A percentile compares a stretch with the other conserved stretches of the same genome.
These are phyloP conservation scores for Tor tambroides DNA, from an alignment of 2,113 vertebrate genomes.

Conservation along the genomic window DNA sequence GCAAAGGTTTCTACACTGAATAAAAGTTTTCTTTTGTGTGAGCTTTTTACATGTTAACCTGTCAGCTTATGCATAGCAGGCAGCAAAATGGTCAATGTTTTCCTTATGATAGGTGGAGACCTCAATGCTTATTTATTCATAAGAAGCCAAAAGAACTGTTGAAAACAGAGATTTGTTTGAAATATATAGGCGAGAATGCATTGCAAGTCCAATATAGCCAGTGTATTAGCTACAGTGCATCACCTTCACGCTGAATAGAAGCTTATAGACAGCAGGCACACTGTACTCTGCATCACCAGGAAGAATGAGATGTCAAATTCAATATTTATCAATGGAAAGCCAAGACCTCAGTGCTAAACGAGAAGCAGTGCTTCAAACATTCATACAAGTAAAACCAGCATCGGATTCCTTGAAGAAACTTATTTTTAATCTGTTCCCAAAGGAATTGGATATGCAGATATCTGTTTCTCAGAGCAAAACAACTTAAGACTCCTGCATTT, in stretches of 20 bases:
- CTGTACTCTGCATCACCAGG: conserved; percentile 35
- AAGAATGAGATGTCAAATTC: conserved; percentile 59
- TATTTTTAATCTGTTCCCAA: conserved; percentile 8
- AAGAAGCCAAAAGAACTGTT: not conserved
- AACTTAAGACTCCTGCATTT: not conserved
- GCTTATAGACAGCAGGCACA: conserved; percentile 51
- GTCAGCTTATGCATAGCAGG: not conserved
- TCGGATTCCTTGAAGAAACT: not conserved
- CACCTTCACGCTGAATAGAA: conserved; percentile 22
- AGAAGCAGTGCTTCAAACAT: conserved; percentile 47
- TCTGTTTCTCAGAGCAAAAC: not conserved
- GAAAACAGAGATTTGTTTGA: not conserved
- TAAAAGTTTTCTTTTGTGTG: not conserved
- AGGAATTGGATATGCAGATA: conserved; percentile 19
- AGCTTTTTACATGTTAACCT: not conserved
- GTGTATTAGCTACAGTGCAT: not conserved
- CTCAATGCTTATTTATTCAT: not conserved
- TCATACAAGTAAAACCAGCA: conserved; percentile 1
- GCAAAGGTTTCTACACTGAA: not conserved
- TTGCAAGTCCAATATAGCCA: not conserved
- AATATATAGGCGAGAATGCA: not conserved
- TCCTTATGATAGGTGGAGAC: conserved; percentile 1
- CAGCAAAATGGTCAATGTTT: not conserved
- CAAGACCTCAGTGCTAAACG: conserved; percentile 28
- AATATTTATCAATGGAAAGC: conserved; percentile 56